Base-by-base conservation (phyloP, 2,113 vertebrate genomes). In the Petromus typicus region DNA sequence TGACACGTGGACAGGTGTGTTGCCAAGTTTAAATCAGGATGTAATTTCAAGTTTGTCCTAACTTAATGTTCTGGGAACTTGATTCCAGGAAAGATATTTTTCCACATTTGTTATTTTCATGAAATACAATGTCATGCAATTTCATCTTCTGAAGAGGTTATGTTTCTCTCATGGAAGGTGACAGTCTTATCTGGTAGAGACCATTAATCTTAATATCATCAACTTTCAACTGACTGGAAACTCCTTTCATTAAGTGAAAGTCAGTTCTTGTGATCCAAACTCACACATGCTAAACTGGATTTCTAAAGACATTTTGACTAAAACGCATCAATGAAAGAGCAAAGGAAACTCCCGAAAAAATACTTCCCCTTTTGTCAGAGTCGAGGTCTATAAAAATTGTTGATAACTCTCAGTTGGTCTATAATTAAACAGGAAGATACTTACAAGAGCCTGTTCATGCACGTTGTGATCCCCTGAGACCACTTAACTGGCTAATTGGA, bases 341-440 rank as follows among this genome's bases (percentile, higher is more conserved):
- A 73, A 96, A 91, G 8, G 45, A 94, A 43, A 84, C 82, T 11
- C 0, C 25, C 66, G 17, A 56, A 90, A 94, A 90, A 75, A 80
- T 86, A 73, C 94, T 93, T 98, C 95, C 40, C 96, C 95, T 98
- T 98, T 92, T 96, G 87, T 86, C 57, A 88, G 96, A 96, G 86
- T 97, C 97, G 97, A 97, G 91, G 94, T 96, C 94, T 98, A 34
- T 0, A 7, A 92, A 73, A 97, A 98, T 86, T 92, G 96, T 97
- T 98, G 96, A 96, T 90, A 97, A 82, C 95, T 97, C 48, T 51
- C 48, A 10, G 48, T 51, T 97, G 97, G 95, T 96, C 96, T 98
- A 96, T 99, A 99, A 99, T 99, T 99, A 99, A 99, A 99, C 98
- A 97, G 97, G 98, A 98, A 97, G 94, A 81, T 98, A 97, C 94